Evolutionary conservation across 1,140 invertebrate genomes (phyloP), one percentile per base, ranked within the genome.

Genomic region (Drosophila ananassae): DNA sequence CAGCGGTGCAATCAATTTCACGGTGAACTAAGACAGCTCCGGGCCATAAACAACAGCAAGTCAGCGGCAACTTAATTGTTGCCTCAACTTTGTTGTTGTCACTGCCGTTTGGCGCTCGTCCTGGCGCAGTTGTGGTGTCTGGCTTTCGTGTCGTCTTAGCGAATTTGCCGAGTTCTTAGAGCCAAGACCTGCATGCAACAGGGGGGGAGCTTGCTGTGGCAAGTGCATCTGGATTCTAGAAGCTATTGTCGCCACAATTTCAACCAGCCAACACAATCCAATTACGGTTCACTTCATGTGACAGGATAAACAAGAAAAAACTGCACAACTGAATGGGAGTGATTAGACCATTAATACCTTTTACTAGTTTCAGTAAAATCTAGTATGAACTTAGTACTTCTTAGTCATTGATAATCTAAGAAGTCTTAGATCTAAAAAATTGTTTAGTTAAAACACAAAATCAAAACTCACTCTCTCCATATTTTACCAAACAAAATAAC

Each of bases 1-100:
- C 80, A 62, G 66, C 59, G 72, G 72, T 64, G 76, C 80, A 83
- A 83, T 83, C 80, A 83, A 83, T 83, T 83, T 83, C 80, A 83
- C 67, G 80, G 72, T 50, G 59, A 53, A 59, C 63, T 51, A 56
- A 56, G 53, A 44, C 25, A 46, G 30, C 30, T 53, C 28, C 21
- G 24, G 53, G 47, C 50, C 50, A 72, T 79, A 53, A 64, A 57
- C 59, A 59, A 61, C 66, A 63, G 52, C 47, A 59, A 61, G 37
- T 77, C 69, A 71, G 66, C 55, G 34, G 75, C 71, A 83, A 78
- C 76, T 78, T 82, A 82, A 82, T 82, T 82, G 79, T 83, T 48
- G 32, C 25, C 34, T 37, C 48, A 72, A 71, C 64, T 71, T 71
- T 61, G 69, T 61, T 71, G 61, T 66, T 71, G 63, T 34, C 55